Evolutionary conservation across 2,888 invertebrate species (phyloP).

Genomic region (Embidobia sp.): DNA sequence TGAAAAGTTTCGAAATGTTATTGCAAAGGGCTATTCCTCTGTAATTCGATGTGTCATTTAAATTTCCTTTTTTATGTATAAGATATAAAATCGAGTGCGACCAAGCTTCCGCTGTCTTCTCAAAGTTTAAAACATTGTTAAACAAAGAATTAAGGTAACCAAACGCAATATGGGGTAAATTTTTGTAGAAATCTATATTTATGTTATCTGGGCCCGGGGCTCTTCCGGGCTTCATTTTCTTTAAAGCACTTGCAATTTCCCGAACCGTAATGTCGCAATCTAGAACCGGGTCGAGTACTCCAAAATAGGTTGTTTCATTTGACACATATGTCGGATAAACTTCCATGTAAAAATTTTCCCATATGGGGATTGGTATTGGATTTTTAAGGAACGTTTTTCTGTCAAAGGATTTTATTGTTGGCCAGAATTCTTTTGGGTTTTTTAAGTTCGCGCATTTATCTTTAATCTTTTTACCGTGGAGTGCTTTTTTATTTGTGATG

Average conservation of each 20-base stretch:
- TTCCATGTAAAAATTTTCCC: constrained; percentile 4
- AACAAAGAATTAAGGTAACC: not conserved
- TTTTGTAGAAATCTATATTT: not conserved
- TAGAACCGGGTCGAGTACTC: not conserved
- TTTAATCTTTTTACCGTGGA: constrained; percentile 1
- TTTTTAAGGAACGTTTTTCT: not conserved
- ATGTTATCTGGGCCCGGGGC: not conserved
- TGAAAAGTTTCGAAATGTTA: not conserved
- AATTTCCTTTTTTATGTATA: constrained; percentile 1
- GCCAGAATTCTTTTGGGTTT: constrained; percentile 14
- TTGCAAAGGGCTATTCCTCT: constrained; percentile 2
- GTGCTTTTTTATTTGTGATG: not conserved
- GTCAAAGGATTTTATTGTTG: not conserved
- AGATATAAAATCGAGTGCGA: not conserved
- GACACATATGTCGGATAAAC: not conserved
- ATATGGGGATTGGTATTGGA: not conserved
- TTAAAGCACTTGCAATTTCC: not conserved
- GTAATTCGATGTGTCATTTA: not conserved
- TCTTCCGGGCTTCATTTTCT: constrained; percentile 18
- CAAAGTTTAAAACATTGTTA: not conserved
- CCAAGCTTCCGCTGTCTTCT: constrained; percentile 2
- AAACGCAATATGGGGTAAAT: not conserved
- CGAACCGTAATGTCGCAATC: not conserved
- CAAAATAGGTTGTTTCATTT: not conserved
- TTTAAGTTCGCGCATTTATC: constrained; percentile 8